phyloP scores from a whole-genome alignment of 2,888 invertebrate genomes.

The Strigamia transsilvanica region DNA sequence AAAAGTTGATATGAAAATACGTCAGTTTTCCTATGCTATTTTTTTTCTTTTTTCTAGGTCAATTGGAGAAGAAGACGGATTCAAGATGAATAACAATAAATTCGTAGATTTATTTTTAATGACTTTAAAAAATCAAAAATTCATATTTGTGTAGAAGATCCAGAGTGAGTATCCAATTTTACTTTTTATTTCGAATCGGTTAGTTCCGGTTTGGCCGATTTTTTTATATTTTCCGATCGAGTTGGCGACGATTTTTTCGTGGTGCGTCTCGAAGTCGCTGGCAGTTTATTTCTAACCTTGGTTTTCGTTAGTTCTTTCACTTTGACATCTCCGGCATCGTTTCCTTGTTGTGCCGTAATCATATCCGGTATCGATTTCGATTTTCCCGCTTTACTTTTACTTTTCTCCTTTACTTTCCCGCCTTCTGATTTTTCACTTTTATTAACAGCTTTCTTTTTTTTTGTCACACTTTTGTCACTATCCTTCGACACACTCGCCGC shows the following conservation, averaged over 20 bases:
- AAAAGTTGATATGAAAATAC: not conserved
- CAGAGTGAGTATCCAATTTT: not conserved
- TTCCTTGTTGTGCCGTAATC: not conserved
- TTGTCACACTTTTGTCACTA: no score
- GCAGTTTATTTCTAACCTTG: not conserved
- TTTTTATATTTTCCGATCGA: not conserved
- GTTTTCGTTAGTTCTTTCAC: not conserved
- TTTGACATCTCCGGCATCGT: not conserved
- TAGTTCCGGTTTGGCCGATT: not conserved
- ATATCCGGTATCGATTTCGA: not conserved
- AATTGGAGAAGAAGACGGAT: not conserved
- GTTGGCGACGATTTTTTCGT: not conserved
- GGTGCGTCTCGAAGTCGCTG: not conserved
- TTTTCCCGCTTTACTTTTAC: not conserved
- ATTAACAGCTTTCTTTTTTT: not conserved
- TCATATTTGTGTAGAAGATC: not conserved
- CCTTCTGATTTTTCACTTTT: not conserved
- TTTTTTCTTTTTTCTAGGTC: not conserved
- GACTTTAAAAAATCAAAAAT: no score
- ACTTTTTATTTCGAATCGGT: not conserved
- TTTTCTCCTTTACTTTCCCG: slow-evolving; percentile 52
- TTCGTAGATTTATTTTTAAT: not conserved
- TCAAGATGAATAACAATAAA: not conserved
- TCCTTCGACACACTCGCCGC: not conserved
- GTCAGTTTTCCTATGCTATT: not conserved